Base-by-base conservation (phyloP, 1,140 invertebrate genomes). In the Rhopalosiphum padi region DNA sequence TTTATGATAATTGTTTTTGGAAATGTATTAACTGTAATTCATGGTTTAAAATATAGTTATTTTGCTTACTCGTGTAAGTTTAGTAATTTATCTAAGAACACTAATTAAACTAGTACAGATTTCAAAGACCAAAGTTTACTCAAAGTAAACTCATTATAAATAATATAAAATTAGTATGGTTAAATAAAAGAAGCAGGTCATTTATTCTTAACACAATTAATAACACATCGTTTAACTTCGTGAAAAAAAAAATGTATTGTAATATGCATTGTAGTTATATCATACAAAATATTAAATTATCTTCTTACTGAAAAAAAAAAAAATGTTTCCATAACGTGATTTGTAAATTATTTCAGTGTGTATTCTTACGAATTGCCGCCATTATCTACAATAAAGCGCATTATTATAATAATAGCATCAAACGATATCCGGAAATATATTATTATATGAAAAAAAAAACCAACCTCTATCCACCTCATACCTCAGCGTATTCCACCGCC, bases 121-220 rank as follows among this genome's bases (percentile, higher is more conserved):
- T 77, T 77, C 60, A n/a, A 77, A 77, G n/a, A 35, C 60, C 60
- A n/a, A 77, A n/a, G 30, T 35, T 18, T 8, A 77, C 15, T 77
- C 11, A 77, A 77, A 77, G n/a, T 77, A 77, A 77, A 77, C 60
- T n/a, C 30, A 77, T 77, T 35, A 77, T 77, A 77, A 18, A 77
- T 77, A n/a, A 77, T 77, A 77, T 77, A 77, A 77, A n/a, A 77
- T 77, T 77, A 77, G n/a, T 30, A n/a, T 77, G n/a, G 60, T 77
- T n/a, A n/a, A 77, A 77, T n/a, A 5, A 77, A 77, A n/a, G 11
- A 77, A n/a, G 18, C 5, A n/a, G 60, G 30, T 77, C n/a, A 18
- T 35, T 77, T 77, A 18, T 77, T 77, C 30, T 77, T n/a, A 77
- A 77, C 15, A 77, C 30, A 77, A 77, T n/a, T 77, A 77, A 77